phyloP scores from a whole-genome alignment of 2,888 invertebrate species.

The Limnephilus rhombicus region DNA sequence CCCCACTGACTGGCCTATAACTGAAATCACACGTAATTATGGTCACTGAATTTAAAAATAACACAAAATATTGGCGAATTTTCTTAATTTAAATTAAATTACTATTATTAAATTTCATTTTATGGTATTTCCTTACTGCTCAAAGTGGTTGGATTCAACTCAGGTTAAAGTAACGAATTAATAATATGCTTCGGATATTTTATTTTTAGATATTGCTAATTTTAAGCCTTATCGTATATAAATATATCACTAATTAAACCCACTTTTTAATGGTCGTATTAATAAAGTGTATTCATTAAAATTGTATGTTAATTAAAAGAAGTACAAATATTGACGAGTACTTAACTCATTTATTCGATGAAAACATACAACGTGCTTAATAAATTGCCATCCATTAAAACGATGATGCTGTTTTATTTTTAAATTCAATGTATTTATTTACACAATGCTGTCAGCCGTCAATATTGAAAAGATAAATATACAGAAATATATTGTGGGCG shows the following conservation, averaged over 20 bases:
- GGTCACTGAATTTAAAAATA: too few species aligned
- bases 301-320: not conserved
- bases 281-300: not conserved
- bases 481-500: too few species aligned
- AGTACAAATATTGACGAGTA: not conserved
- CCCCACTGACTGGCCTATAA: too few species aligned
- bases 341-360: not conserved
- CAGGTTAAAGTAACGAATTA: not conserved
- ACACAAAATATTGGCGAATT: too few species aligned
- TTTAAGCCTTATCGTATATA: not conserved
- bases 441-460: not conserved
- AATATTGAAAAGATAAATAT: too few species aligned
- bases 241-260: not conserved
- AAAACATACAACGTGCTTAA: not conserved
- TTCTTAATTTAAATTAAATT: too few species aligned
- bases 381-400: not conserved
- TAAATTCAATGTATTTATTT: not conserved
- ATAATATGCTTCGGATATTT: not conserved
- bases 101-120: not conserved
- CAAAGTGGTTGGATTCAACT: not conserved
- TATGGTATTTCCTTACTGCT: not conserved
- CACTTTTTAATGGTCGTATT: not conserved
- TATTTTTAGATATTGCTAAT: not conserved
- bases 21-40: too few species aligned
- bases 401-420: not conserved